Evolutionary conservation across 2,113 vertebrate genomes (phyloP), one percentile per base, ranked within the genome.

Genomic region (Nerophis lumbriciformis): DNA sequence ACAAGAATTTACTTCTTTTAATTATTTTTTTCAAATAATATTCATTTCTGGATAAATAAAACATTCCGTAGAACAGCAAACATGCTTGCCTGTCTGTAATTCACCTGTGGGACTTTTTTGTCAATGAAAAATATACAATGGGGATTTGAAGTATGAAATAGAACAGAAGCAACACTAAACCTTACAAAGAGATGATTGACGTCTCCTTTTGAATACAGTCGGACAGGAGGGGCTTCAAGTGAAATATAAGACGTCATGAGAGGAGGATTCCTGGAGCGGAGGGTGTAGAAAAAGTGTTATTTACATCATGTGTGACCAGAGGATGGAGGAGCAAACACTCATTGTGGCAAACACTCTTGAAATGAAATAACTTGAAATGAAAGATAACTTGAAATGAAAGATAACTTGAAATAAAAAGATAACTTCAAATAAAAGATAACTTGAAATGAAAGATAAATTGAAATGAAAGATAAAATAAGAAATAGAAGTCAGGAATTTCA

Each of bases 1-100:
- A 88, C 93, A 92, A 92, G 89, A 84, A 93, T 91, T 42, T 63
- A 92, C 92, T 91, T 92, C 90, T 65, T 81, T 81, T 96, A 95
- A 95, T 94, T 94, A 88, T 88, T 90, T 90, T 83, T 91, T 89
- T 28, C 90, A 94, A 94, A 94, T 92, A 92, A 94, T 84, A 75
- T 86, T 86, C 78, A 90, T 88, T 90, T 93, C 89, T 93, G 91
- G 89, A 92, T 93, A 86, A 85, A 86, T 90, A 88, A 85, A 92
- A 93, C 80, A 85, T 91, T 80, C 42, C 12, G 11, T 45, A 12
- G 91, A 94, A 93, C 90, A 92, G 90, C 91, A 92, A 91, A 93
- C 92, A 93, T 86, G 90, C 92, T 89, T 90, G 81, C 83, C 87
- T 87, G 85, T 79, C 85, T 48, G 37, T 73, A 63, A 86, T 90